A percentile compares a stretch with the other conserved stretches of the same genome.
Conservation (phyloP, 1,140 invertebrate genomes). For the Rhyacophila brunnea region DNA sequence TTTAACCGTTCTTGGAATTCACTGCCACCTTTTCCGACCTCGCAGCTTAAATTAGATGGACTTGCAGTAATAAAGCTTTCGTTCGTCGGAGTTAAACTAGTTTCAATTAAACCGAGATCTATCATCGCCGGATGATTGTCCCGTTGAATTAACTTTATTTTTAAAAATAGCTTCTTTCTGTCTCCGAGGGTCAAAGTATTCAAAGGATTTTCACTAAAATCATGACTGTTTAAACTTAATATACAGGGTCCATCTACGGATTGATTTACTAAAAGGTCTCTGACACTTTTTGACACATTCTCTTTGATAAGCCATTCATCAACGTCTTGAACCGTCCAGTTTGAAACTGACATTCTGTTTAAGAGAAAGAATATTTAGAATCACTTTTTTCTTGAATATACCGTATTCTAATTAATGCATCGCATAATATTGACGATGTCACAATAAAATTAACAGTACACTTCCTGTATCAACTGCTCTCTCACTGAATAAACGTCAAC, state of each 20-base stretch:
- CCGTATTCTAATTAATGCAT: background rate
- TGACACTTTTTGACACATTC: conserved; percentile 41
- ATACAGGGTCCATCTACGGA: conserved; percentile 51
- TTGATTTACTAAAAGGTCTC: conserved; percentile 46
- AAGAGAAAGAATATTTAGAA: too few species aligned
- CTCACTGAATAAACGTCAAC: conserved; percentile 20
- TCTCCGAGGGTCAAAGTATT: conserved; percentile 46
- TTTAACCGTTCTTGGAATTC: conserved; percentile 18
- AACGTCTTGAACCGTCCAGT: conserved; percentile 53
- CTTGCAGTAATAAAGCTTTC: conserved; percentile 52
- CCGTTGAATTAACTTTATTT: conserved; percentile 49
- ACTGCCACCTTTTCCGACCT: conserved; percentile 43
- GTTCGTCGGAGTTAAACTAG: conserved; percentile 41
- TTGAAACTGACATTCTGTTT: conserved; percentile 38
- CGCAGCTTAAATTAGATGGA: conserved; percentile 51
- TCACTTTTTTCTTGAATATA: too few species aligned
- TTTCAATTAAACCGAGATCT: conserved; percentile 42
- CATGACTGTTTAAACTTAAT: conserved; percentile 47
- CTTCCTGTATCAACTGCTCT: too few species aligned
- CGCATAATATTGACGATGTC: background rate
- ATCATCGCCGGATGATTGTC: conserved; percentile 48
- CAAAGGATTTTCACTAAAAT: conserved; percentile 52
- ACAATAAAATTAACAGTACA: background rate
- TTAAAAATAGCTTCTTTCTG: conserved; percentile 48
- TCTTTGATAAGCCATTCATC: conserved; percentile 52